phyloP scores from a whole-genome alignment of 2,113 vertebrate genomes.

The Chamaetylas fuelleborni region DNA sequence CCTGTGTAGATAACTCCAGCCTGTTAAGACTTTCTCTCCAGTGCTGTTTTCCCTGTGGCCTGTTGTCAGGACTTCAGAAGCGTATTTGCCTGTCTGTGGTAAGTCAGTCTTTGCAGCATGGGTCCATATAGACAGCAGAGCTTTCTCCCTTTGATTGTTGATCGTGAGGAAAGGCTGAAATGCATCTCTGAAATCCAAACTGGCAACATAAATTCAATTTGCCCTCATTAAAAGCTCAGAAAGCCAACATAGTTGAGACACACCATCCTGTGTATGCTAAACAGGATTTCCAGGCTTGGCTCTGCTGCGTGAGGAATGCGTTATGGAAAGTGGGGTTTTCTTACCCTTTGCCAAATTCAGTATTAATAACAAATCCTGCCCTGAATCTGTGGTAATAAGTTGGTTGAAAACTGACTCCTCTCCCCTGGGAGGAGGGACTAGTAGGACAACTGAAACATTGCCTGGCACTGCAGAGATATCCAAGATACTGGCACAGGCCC shows the following conservation, averaged over 20 bases:
- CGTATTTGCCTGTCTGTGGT: background rate
- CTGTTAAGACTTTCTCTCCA: constrained; percentile 35
- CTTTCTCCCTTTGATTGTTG: background rate
- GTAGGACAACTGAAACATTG: constrained; percentile 11
- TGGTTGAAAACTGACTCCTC: constrained; percentile 12
- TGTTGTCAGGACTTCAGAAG: constrained; percentile 31
- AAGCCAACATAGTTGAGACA: background rate
- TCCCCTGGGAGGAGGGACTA: constrained; percentile 1
- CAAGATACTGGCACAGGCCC: background rate
- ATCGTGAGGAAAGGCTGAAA: background rate
- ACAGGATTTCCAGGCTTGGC: background rate
- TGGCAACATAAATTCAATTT: constrained; percentile 26
- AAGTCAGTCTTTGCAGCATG: constrained; percentile 5
- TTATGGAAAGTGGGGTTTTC: background rate
- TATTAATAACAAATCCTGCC: constrained; percentile 19
- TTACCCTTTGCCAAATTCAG: constrained; percentile 31
- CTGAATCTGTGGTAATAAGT: background rate
- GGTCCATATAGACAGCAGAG: background rate
- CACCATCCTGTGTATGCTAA: constrained; percentile 14
- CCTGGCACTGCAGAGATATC: background rate
- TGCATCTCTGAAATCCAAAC: constrained; percentile 30
- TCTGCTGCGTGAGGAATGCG: background rate
- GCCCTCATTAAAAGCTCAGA: constrained; percentile 31
- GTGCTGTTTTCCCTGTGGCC: constrained; percentile 8
- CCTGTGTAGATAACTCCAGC: constrained; percentile 35